Conservation (phyloP, 2,888 invertebrate genomes). For the Drosophila ochracea region DNA sequence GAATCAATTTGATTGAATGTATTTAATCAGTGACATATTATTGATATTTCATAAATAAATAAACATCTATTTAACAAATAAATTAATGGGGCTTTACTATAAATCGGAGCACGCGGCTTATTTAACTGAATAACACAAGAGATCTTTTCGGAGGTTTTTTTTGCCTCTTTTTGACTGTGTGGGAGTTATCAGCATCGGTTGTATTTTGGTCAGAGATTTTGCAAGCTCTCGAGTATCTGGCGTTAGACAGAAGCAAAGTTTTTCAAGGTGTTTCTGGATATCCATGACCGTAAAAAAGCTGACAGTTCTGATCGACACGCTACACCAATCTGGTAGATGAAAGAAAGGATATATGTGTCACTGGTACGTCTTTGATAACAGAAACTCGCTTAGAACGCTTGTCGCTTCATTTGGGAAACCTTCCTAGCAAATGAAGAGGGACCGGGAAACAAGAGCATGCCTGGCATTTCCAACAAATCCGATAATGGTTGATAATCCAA, state of each 20-base stretch:
- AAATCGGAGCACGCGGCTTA: no score
- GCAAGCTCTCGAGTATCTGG: not conserved
- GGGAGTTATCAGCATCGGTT: not conserved
- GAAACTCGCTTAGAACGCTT: not conserved
- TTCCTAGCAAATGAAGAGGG: not conserved
- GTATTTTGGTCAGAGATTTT: not conserved
- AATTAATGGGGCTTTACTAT: not conserved
- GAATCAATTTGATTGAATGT: constrained; percentile 22
- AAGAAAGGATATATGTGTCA: not conserved
- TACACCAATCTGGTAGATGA: not conserved
- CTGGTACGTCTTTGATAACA: not conserved
- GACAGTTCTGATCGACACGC: not conserved
- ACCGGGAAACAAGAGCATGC: not conserved
- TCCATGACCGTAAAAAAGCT: not conserved
- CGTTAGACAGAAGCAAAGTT: not conserved
- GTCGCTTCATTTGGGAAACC: not conserved
- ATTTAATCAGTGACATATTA: constrained; percentile 50
- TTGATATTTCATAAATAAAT: constrained; percentile 75
- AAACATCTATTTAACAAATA: constrained; percentile 60
- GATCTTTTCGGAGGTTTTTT: not conserved
- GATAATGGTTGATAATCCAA: not conserved
- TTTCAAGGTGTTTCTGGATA: not conserved
- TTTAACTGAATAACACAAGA: not conserved
- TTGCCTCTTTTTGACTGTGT: not conserved
- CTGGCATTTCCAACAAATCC: not conserved